Evolutionary conservation across 2,113 vertebrate species (phyloP).

Genomic region (Scolopax mira): DNA sequence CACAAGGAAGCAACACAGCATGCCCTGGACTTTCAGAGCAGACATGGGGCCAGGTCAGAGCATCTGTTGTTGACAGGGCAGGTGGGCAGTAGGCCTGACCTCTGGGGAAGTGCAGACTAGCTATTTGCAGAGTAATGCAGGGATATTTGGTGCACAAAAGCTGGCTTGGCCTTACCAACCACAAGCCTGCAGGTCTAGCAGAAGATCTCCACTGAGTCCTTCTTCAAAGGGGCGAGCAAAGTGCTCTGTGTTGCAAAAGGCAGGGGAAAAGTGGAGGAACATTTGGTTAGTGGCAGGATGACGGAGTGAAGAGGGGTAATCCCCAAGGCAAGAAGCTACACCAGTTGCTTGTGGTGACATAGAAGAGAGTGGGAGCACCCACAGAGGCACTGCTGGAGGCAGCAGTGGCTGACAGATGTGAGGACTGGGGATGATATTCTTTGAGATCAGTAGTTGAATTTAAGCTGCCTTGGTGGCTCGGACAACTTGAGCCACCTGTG

Average conservation of each 20-base stretch:
- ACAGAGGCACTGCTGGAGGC: background rate
- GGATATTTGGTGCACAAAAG: background rate
- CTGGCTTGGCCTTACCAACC: background rate
- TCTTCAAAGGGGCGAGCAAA: background rate
- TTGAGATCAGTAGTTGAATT: background rate
- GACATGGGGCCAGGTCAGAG: accelerated
- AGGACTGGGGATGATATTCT: background rate
- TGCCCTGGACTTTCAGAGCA: background rate
- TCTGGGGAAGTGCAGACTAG: background rate
- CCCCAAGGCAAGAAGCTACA: background rate
- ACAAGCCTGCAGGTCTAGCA: background rate
- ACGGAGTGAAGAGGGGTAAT: background rate
- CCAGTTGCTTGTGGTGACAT: background rate
- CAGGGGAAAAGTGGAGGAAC: background rate
- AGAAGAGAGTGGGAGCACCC: background rate
- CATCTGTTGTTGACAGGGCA: background rate
- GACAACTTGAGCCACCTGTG: background rate
- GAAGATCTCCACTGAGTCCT: background rate
- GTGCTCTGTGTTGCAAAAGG: background rate
- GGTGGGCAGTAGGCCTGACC: background rate
- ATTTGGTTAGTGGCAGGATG: background rate
- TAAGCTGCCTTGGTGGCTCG: background rate
- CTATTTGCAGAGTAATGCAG: background rate
- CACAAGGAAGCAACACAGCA: background rate
- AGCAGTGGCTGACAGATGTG: background rate